A percentile compares a stretch with the other conserved stretches of the same genome.
phyloP scores from a whole-genome alignment of 2,797 vertebrate species.

The Mormyrus hasselquistii region DNA sequence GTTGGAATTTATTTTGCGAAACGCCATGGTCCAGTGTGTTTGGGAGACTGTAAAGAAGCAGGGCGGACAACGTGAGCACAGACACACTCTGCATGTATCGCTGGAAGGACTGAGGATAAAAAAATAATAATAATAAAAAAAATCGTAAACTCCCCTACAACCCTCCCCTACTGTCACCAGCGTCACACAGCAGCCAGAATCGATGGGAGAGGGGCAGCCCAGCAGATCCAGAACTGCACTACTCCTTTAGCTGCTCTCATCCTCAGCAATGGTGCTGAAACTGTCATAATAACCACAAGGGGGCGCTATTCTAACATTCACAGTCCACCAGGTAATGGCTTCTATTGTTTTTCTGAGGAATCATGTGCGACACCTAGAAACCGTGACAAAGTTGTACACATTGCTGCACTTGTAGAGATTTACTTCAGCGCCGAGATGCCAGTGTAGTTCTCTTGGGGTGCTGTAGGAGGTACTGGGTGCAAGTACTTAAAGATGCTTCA shows the following conservation, averaged over 20 bases:
- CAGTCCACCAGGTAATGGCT: not conserved
- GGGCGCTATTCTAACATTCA: not conserved
- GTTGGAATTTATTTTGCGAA: not conserved
- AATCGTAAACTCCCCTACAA: not conserved
- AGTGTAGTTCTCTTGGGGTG: not conserved
- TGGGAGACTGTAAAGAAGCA: no score
- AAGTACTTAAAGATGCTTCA: not conserved
- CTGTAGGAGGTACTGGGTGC: not conserved
- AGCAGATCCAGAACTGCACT: not conserved
- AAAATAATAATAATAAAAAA: not conserved
- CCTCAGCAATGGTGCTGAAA: not conserved
- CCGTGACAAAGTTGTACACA: not conserved
- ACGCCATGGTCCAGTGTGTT: not conserved
- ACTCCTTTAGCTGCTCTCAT: not conserved
- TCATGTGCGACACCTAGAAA: not conserved
- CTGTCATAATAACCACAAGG: not conserved
- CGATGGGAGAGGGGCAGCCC: not conserved
- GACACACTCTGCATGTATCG: not conserved
- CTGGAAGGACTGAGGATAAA: not conserved
- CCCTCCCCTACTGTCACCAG: not conserved
- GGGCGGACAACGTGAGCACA: not conserved
- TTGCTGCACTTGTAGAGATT: not conserved
- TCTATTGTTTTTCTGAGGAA: not conserved
- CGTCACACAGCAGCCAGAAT: not conserved
- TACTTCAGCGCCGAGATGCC: not conserved